Evolutionary conservation across 2,888 invertebrate species (phyloP).

Genomic region (Euclidia mi): DNA sequence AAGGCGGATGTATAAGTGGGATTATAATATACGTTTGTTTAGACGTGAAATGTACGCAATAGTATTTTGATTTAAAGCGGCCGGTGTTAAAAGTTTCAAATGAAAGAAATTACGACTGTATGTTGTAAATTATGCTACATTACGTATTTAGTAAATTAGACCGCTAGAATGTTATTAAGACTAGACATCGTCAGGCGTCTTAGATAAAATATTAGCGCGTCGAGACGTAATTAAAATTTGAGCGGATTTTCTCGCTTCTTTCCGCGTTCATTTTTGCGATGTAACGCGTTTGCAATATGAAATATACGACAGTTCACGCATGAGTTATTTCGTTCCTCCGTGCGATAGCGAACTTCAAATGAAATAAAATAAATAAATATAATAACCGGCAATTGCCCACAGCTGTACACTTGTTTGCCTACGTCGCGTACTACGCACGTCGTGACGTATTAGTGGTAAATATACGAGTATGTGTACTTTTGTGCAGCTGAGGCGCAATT

Average conservation of each 20-base stretch:
- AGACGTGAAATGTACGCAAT: not conserved
- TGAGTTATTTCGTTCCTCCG: conserved; percentile 4
- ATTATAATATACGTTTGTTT: conserved; percentile 6
- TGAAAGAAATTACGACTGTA: conserved; percentile 9
- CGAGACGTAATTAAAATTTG: conserved; percentile 7
- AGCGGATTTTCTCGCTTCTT: not conserved
- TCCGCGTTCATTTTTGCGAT: conserved; percentile 2
- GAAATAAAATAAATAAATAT: not conserved
- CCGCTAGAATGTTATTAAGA: not conserved
- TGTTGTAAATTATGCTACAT: conserved; percentile 1
- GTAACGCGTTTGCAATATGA: conserved; percentile 1
- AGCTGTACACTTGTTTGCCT: no score
- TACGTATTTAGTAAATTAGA: not conserved
- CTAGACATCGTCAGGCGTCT: conserved; percentile 1
- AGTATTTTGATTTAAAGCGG: not conserved
- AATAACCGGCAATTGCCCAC: no score
- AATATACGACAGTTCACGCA: conserved; percentile 7
- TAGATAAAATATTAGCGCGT: conserved; percentile 7
- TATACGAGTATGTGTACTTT: no score
- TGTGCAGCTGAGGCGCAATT: no score
- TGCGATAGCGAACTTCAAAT: not conserved
- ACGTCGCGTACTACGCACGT: no score
- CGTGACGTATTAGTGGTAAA: no score
- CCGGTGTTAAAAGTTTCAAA: not conserved
- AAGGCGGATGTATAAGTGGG: conserved; percentile 4